phyloP scores from a whole-genome alignment of 1,140 invertebrate genomes.

The Cherax destructor region DNA sequence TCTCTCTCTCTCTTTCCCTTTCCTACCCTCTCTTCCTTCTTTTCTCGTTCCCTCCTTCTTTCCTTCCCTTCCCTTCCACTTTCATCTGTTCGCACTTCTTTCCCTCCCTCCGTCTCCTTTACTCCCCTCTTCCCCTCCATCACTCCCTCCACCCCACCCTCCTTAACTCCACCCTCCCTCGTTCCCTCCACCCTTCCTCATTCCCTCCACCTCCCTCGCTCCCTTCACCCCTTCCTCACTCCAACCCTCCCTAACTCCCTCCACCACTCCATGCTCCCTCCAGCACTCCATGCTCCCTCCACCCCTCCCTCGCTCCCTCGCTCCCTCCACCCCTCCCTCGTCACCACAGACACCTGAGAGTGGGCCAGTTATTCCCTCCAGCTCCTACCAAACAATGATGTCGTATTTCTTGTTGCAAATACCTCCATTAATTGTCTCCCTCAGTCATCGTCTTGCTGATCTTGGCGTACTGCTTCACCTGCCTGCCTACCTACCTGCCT shows the following conservation, averaged over 20 bases:
- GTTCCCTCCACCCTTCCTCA: neutral
- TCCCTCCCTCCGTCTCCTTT: neutral
- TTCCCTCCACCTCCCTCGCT: neutral
- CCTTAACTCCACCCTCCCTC: neutral
- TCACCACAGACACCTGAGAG: no score
- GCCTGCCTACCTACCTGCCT: no score
- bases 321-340: neutral
- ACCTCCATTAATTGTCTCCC: neutral
- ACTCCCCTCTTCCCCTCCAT: no score
- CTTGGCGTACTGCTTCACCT: no score
- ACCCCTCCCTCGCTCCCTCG: neutral
- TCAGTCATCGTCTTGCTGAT: neutral
- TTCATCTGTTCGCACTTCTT: neutral
- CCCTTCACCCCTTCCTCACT: neutral
- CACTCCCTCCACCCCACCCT: neutral
- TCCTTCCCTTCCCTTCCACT: neutral
- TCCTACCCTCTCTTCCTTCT: neutral
- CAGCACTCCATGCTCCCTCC: no score
- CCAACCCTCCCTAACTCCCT: no score
- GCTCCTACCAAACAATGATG: neutral
- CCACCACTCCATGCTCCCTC: no score
- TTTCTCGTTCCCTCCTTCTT: neutral
- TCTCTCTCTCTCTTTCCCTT: neutral
- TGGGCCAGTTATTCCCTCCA: neutral
- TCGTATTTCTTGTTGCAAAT: neutral